These are phyloP conservation scores for Pampus argenteus DNA, from an alignment of 2,797 vertebrate genomes.

Conservation along the genomic window DNA sequence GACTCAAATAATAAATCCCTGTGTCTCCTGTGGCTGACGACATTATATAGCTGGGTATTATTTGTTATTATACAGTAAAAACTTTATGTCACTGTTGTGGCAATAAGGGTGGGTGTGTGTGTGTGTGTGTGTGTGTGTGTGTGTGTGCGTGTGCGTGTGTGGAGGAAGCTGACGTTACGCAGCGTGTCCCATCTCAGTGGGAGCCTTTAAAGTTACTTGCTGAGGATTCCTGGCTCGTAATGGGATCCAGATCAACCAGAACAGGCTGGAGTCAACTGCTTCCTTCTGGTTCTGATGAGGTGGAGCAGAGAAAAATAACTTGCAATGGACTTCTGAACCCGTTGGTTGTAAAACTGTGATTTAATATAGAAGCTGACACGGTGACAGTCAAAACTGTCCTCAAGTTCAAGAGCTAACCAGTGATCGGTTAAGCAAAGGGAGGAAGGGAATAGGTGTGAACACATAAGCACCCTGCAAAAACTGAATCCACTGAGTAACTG, in stretches of 20 bases:
- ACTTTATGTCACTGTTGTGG: conserved; percentile 26
- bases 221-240: conserved; percentile 77
- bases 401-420: conserved; percentile 6
- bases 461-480: conserved; percentile 19
- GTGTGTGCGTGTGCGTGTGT: conserved; percentile 14
- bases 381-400: conserved; percentile 18
- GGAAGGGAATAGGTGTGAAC: not conserved
- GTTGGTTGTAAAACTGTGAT: conserved; percentile 26
- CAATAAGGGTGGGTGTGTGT: conserved; percentile 21
- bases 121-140: conserved; percentile 2
- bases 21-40: conserved; percentile 21
- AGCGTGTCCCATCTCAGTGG: conserved; percentile 62
- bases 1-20: conserved; percentile 1
- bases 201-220: conserved; percentile 74
- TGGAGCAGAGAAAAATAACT: conserved; percentile 41
- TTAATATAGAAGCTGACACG: conserved; percentile 25
- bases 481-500: conserved; percentile 13
- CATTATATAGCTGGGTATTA: conserved; percentile 24
- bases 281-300: conserved; percentile 64
- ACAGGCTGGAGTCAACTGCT: conserved; percentile 51
- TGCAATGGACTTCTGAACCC: conserved; percentile 24
- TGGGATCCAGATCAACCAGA: conserved; percentile 79
- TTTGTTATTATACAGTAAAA: conserved; percentile 20
- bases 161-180: conserved; percentile 47
- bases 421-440: conserved; percentile 10